phyloP scores from a whole-genome alignment of 2,888 invertebrate species.

The Ichneumoninae sp. region DNA sequence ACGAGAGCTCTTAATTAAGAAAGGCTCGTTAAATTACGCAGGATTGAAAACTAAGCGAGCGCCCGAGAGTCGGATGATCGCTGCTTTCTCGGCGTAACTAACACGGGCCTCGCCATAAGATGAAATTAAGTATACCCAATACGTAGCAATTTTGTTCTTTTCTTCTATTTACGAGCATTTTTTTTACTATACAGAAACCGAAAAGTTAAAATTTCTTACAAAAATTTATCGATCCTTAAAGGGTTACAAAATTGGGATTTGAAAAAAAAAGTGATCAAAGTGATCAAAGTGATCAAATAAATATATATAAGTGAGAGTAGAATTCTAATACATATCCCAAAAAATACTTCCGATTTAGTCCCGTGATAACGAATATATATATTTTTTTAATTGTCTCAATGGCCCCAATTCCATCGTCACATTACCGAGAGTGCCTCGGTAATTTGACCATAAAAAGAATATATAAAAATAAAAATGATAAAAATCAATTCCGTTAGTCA shows the following conservation, averaged over 20 bases:
- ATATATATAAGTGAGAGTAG: neutral
- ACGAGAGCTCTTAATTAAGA: conserved; percentile 45
- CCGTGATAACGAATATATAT: neutral
- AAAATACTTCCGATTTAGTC: neutral
- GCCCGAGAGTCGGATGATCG: conserved; percentile 48
- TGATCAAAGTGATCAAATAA: neutral
- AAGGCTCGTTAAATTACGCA: conserved; percentile 44
- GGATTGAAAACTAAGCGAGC: conserved; percentile 34
- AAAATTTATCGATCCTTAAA: no score
- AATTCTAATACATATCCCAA: neutral
- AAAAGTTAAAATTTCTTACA: neutral
- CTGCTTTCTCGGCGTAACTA: conserved; percentile 57
- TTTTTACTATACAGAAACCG: neutral
- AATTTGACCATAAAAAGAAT: neutral
- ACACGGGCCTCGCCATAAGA: conserved; percentile 17
- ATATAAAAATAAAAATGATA: neutral
- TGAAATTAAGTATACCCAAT: neutral
- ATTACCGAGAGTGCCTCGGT: neutral
- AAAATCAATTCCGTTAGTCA: neutral
- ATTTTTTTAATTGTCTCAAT: neutral
- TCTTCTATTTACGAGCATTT: neutral
- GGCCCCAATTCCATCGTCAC: neutral
- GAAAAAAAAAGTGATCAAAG: no score
- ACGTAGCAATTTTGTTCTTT: neutral
- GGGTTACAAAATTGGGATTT: neutral